Percentiles rank a stretch among this genome's conserved stretches.
These are phyloP conservation scores for Atta colombica DNA, from an alignment of 1,140 invertebrate species.

Conservation along the genomic window DNA sequence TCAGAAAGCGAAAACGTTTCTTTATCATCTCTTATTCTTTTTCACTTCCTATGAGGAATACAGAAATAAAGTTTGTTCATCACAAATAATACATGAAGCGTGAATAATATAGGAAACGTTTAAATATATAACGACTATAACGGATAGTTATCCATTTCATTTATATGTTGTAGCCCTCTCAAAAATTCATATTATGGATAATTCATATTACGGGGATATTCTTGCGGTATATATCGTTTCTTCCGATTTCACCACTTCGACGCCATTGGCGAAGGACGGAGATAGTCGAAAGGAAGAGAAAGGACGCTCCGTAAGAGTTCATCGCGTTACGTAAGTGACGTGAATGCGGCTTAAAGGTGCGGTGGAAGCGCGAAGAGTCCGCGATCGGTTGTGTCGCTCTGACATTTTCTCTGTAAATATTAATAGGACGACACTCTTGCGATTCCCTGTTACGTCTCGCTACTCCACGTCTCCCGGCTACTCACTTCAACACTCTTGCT, in stretches of 20 bases:
- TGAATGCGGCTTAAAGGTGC: slow-evolving; percentile 59
- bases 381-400: slow-evolving; percentile 79
- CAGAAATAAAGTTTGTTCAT: background rate
- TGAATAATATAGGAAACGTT: background rate
- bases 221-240: background rate
- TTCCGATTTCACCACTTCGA: slow-evolving; percentile 37
- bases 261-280: slow-evolving; percentile 55
- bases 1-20: background rate
- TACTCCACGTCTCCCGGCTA: slow-evolving; percentile 7
- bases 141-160: background rate
- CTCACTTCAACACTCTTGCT: background rate
- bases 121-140: background rate
- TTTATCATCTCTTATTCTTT: background rate
- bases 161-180: background rate
- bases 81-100: background rate
- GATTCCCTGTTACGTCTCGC: slow-evolving; percentile 31
- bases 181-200: background rate
- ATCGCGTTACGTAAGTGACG: slow-evolving; percentile 62
- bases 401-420: slow-evolving; percentile 82
- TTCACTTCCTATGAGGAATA: background rate
- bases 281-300: slow-evolving; percentile 62
- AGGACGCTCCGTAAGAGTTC: slow-evolving; percentile 60
- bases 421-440: slow-evolving; percentile 74
- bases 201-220: background rate
- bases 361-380: slow-evolving; percentile 59